Evolutionary conservation across 2,888 invertebrate species (phyloP), one percentile per base, ranked within the genome.

Genomic region (Craniophora ligustri): DNA sequence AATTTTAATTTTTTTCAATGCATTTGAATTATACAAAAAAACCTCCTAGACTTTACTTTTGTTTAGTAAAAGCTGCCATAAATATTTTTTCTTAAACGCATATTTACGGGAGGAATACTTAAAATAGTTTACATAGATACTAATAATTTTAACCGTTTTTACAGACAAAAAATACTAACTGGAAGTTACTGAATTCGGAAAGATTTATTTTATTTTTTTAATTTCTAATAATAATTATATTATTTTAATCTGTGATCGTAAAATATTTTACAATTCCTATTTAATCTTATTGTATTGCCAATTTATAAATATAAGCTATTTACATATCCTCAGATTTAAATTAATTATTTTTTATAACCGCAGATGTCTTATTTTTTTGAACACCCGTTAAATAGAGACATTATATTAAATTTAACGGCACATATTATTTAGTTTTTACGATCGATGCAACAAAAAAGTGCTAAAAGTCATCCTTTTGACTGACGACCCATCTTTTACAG

Each of bases 391-490:
- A 81, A 87, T 85, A 72, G 72, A 86, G 83, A 78, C 72, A 78
- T 84, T 76, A 73, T 61, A 68, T 26, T n/a, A n/a, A n/a, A n/a
- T 84, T 85, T 82, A 82, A 84, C 80, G 75, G 61, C 44, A 66
- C 62, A 58, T 67, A 79, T n/a, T n/a, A n/a, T 84, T 89, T 82
- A 82, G 58, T 76, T 88, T 26, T 91, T 88, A 91, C 80, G 82
- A 84, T 81, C 87, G 79, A 88, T 91, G 70, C 76, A 84, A 90
- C 87, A 91, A 76, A 78, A 74, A 79, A 81, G 78, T 85, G 85
- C 86, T 91, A 89, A 90, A 92, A 82, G 88, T 90, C 89, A 89
- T 87, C 80, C 79, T 72, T 78, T 70, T 83, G 82, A 86, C 85
- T 85, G 84, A 76, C 76, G 65, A 54, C 58, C 57, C 58, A 67